These are phyloP conservation scores for Chionis minor DNA, from an alignment of 2,113 vertebrate species.

Conservation along the genomic window DNA sequence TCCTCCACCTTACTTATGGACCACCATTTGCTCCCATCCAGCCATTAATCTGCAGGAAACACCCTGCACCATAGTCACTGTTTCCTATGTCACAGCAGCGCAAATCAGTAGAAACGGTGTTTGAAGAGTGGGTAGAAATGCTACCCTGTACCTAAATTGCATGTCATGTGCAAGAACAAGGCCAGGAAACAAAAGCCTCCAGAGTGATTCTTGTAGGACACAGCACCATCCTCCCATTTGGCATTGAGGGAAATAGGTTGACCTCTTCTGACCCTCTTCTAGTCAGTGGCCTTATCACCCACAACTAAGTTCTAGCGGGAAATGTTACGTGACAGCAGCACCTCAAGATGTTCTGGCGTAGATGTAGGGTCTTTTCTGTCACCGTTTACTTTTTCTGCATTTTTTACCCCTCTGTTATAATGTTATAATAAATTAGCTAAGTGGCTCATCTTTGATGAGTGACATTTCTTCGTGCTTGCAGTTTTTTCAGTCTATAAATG, in stretches of 20 bases:
- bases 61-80: neutral
- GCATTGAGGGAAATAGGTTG: neutral
- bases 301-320: neutral
- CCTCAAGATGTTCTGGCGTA: rapidly evolving
- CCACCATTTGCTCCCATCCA: neutral
- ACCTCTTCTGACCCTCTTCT: neutral
- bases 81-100: neutral
- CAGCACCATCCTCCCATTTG: neutral
- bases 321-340: neutral
- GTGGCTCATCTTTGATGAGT: neutral
- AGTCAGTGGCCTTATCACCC: neutral
- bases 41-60: neutral
- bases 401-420: neutral
- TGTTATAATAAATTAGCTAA: neutral
- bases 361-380: neutral
- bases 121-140: neutral
- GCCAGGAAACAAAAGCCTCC: neutral
- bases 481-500: neutral
- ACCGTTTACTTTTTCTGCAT: neutral
- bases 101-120: neutral
- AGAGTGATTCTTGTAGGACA: neutral
- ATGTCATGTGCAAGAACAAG: neutral
- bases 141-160: neutral
- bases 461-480: neutral
- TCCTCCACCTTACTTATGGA: neutral